These are phyloP conservation scores for Cephus sareptanus DNA, from an alignment of 2,888 invertebrate species.

Conservation along the genomic window DNA sequence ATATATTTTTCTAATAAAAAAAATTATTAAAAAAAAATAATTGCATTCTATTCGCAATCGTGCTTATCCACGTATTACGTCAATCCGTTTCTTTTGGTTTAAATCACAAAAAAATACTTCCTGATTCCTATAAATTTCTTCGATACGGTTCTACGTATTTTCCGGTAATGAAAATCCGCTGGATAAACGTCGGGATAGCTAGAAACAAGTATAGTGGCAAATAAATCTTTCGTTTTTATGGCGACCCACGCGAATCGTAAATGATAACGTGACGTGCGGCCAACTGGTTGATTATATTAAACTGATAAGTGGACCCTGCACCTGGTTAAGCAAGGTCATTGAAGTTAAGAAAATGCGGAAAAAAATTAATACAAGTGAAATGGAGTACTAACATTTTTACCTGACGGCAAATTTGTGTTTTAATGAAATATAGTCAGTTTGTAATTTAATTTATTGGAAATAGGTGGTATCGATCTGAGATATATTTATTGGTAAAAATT, in stretches of 20 bases:
- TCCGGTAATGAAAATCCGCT: background rate
- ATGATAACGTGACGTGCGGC: background rate
- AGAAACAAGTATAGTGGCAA: background rate
- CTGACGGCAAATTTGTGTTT: too few relatives aligned
- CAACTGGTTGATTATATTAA: background rate
- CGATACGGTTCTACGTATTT: background rate
- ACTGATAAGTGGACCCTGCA: background rate
- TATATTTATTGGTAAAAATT: too few relatives aligned
- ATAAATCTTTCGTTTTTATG: background rate
- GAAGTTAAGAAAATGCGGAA: too few relatives aligned
- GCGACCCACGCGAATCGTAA: background rate
- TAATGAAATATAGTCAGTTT: too few relatives aligned
- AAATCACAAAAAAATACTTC: background rate
- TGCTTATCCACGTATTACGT: background rate
- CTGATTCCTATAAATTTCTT: background rate
- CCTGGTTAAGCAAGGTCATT: background rate
- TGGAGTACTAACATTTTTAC: too few relatives aligned
- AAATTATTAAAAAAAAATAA: background rate
- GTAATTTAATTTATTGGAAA: too few relatives aligned
- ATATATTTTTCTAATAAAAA: background rate
- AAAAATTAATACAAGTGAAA: too few relatives aligned
- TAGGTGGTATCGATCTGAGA: too few relatives aligned
- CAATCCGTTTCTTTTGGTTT: background rate
- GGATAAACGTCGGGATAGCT: background rate
- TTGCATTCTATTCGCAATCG: background rate